Evolutionary conservation across 2,113 vertebrate genomes (phyloP), one percentile per base, ranked within the genome.

Genomic region (Rynchops niger): DNA sequence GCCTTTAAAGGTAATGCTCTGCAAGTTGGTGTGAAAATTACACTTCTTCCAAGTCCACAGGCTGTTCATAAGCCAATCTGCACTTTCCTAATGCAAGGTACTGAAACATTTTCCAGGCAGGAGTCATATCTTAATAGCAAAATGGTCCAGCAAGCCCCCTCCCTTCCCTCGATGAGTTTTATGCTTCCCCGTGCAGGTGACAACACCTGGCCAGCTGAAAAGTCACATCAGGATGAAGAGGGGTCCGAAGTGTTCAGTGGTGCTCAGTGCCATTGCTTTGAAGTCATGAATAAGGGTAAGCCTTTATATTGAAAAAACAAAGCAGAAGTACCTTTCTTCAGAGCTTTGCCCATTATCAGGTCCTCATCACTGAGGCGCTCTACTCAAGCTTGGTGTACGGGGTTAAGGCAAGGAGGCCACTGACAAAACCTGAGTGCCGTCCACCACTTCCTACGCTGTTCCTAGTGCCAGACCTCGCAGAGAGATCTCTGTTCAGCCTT

Each of bases 351-450:
- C 6, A 1, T 42, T 14, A 20, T 8, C 36, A 88, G 47, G 21
- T 49, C 21, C 43, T 63, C 45, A 7, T 32, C 7, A 9, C n/a
- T 19, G 42, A 25, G 25, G 12, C 70, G 9, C 16, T 70, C 27
- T 40, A 2, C 20, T 76, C 0, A 0, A 56, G 27, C 11, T 38
- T 2, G 10, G 16, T 1, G 18, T 30, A 18, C 1, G 1, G 15
- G 36, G 13, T 7, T 72, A 32, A 21, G 36, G 18, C 42, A 70
- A 49, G 59, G 70, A 76, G 23, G 25, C 2, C 81, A 12, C 47
- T 42, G 76, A 55, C 8, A 12, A 1, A 21, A 42, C 6, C 50
- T 0, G 0, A 45, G 50, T 3, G 3, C 10, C 5, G 0, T 25
- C 76, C 72, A 15, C 53, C 53, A 8, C 15, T n/a, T 90, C 73